Percentiles rank a stretch among this genome's conserved stretches.
These are phyloP conservation scores for Apteryx mantelli DNA, from an alignment of 2,113 vertebrate genomes.

Conservation along the genomic window DNA sequence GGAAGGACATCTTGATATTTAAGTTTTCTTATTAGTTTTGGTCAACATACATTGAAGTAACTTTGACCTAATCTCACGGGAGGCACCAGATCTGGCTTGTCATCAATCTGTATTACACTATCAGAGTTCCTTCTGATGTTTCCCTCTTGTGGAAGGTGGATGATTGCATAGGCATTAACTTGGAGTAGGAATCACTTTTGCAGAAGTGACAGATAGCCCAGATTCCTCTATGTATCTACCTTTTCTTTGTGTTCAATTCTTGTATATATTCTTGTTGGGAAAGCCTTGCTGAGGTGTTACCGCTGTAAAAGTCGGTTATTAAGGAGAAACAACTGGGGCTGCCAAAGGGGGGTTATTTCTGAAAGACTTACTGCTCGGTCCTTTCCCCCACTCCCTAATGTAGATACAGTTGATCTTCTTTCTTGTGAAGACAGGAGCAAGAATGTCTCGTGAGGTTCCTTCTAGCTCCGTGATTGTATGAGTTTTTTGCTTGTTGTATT, in stretches of 20 bases:
- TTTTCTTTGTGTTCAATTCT: not conserved
- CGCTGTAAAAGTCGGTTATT: not conserved
- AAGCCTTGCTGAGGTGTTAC: not conserved
- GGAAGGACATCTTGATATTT: constrained; percentile 69
- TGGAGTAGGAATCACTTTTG: not conserved
- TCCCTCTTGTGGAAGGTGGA: not conserved
- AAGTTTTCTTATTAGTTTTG: constrained; percentile 68
- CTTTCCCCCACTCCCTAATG: not conserved
- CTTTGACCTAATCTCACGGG: constrained; percentile 41
- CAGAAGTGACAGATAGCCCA: not conserved
- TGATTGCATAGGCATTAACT: not conserved
- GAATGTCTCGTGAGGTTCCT: not conserved
- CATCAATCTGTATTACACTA: not conserved
- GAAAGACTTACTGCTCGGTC: not conserved
- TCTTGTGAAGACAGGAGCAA: not conserved
- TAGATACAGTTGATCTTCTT: not conserved
- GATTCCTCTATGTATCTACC: not conserved
- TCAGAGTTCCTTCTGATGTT: not conserved
- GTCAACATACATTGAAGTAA: constrained; percentile 20
- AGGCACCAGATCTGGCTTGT: not conserved
- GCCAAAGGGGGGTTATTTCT: not conserved
- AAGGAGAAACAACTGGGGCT: not conserved
- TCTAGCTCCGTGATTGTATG: not conserved
- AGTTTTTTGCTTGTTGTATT: not conserved
- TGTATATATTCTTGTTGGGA: not conserved